These are phyloP conservation scores for Drosophila antonietae DNA, from an alignment of 2,888 invertebrate species.

Conservation along the genomic window DNA sequence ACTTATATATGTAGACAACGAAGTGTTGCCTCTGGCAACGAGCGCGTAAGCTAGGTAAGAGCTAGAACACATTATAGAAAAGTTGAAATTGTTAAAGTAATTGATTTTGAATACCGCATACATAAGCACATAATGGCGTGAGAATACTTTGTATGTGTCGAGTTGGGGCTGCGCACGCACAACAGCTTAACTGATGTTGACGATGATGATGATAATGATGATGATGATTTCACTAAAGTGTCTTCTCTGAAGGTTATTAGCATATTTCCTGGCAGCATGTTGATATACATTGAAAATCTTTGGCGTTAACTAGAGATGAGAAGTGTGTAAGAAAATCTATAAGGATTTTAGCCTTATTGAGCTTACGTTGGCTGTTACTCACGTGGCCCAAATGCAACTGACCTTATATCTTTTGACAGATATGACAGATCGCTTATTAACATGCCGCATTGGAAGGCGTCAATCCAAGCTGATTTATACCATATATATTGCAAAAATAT, in stretches of 20 bases:
- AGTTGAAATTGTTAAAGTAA: slow-evolving; percentile 28
- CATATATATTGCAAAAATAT: too few species aligned
- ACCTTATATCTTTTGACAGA: too few species aligned
- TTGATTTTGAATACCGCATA: slow-evolving; percentile 9
- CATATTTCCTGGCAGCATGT: neutral
- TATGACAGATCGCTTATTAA: too few species aligned
- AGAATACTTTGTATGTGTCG: neutral
- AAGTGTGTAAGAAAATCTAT: too few species aligned
- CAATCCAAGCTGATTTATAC: too few species aligned
- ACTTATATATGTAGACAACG: neutral
- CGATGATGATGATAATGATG: neutral
- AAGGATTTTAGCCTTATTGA: too few species aligned
- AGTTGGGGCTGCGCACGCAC: neutral
- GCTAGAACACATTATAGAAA: slow-evolving; percentile 23
- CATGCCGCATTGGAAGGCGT: too few species aligned
- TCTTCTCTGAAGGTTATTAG: neutral
- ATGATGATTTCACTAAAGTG: neutral
- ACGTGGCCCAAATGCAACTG: too few species aligned
- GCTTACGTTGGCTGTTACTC: too few species aligned
- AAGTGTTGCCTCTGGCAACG: slow-evolving; percentile 17
- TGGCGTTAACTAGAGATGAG: neutral
- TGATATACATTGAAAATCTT: neutral
- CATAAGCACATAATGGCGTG: slow-evolving; percentile 5
- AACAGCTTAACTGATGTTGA: neutral
- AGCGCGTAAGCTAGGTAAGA: slow-evolving; percentile 3